Evolutionary conservation across 1,140 invertebrate species (phyloP).

Genomic region (Pseudomyrmex pallidus): DNA sequence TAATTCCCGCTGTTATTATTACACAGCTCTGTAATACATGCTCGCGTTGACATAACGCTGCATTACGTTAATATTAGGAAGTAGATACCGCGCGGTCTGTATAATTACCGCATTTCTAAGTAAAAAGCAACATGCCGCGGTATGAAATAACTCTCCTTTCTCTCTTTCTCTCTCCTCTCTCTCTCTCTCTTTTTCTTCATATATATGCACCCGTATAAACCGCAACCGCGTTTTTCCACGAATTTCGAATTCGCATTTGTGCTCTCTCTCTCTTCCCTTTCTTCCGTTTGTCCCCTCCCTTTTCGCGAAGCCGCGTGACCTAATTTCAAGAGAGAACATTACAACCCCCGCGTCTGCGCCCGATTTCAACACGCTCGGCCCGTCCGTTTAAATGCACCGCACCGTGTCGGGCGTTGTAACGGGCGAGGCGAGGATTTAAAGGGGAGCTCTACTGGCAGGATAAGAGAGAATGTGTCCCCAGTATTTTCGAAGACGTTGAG

Average conservation of each 20-base stretch:
- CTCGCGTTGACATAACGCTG: constrained; percentile 7
- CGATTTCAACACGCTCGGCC: constrained; percentile 28
- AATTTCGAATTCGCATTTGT: constrained; percentile 59
- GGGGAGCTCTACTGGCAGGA: background rate
- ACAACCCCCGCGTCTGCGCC: constrained; percentile 26
- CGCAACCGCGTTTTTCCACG: constrained; percentile 29
- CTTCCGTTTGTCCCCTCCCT: constrained; percentile 5
- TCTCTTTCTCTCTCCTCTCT: background rate
- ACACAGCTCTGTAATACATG: constrained; percentile 20
- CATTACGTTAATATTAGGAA: constrained; percentile 39
- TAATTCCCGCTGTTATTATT: constrained; percentile 50
- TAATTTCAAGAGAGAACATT: constrained; percentile 56
- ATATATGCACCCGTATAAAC: background rate
- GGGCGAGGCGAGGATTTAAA: constrained; percentile 37
- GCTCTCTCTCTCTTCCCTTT: background rate
- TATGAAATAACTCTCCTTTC: constrained; percentile 15
- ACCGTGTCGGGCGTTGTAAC: constrained; percentile 19
- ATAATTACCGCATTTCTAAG: constrained; percentile 50
- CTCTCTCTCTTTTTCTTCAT: too few species aligned
- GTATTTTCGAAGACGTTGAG: constrained; percentile 50
- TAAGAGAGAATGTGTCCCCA: background rate
- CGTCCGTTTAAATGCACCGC: constrained; percentile 46
- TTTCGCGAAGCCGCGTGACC: constrained; percentile 40
- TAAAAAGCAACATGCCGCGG: constrained; percentile 37
- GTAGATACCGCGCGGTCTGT: background rate